Evolutionary conservation across 1,140 invertebrate species (phyloP).

Genomic region (Megathymus violae): DNA sequence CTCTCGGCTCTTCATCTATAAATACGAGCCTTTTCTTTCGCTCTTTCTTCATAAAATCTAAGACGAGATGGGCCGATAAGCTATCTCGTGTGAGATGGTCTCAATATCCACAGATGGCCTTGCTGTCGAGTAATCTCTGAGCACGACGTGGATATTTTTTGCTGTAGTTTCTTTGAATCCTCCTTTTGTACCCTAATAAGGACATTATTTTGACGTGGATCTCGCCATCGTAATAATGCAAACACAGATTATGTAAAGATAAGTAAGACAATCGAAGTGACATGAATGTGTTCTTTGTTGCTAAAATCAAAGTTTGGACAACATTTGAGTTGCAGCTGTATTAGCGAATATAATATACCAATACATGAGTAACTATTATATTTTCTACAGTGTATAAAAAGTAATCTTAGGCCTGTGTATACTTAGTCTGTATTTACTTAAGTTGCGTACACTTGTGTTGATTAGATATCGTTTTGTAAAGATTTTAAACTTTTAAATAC

Average conservation of each 20-base stretch:
- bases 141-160: conserved; percentile 73
- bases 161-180: conserved; percentile 73
- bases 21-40: conserved; percentile 81
- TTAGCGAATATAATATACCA: not conserved
- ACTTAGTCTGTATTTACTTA: too few species aligned
- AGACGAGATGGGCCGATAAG: conserved; percentile 79
- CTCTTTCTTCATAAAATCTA: conserved; percentile 80
- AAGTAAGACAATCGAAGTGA: conserved; percentile 76
- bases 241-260: conserved; percentile 81
- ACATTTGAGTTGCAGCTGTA: conserved; percentile 11
- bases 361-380: too few species aligned
- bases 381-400: too few species aligned
- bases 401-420: too few species aligned
- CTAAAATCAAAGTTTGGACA: conserved; percentile 19
- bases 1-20: conserved; percentile 76
- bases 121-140: conserved; percentile 76
- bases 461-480: too few species aligned
- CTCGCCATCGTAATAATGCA: conserved; percentile 75
- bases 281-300: conserved; percentile 65
- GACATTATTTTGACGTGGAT: conserved; percentile 81
- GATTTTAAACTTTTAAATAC: too few species aligned
- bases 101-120: conserved; percentile 83
- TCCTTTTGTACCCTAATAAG: conserved; percentile 79
- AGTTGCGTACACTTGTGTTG: too few species aligned
- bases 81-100: conserved; percentile 80